Conservation (phyloP, 2,113 vertebrate genomes). For the Nothoprocta pentlandii region DNA sequence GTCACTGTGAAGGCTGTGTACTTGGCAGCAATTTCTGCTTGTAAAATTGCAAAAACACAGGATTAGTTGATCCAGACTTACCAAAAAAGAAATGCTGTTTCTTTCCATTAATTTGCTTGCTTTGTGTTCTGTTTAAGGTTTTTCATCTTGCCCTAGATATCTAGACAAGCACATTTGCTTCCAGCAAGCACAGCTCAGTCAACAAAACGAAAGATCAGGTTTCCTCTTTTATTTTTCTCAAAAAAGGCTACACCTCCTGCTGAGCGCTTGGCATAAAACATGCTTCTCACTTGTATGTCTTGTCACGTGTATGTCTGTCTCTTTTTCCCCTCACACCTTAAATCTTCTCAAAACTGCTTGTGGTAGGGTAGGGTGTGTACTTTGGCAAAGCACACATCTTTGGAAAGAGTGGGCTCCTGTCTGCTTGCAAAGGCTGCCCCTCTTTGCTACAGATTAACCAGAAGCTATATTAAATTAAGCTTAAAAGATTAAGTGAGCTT, state of each 20-base stretch:
- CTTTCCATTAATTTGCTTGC: neutral
- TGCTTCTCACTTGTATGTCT: neutral
- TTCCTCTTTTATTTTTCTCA: neutral
- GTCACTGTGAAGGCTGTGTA: neutral
- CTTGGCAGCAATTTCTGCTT: neutral
- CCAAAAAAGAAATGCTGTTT: neutral
- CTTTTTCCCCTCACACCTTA: neutral
- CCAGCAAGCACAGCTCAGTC: neutral
- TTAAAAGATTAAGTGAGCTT: conserved; percentile 22
- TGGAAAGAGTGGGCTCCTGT: neutral
- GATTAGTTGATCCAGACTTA: neutral
- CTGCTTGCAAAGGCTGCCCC: neutral
- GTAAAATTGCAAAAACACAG: neutral
- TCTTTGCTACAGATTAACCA: conserved; percentile 7
- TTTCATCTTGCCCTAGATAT: neutral
- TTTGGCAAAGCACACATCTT: neutral
- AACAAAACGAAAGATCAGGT: neutral
- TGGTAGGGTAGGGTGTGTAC: neutral
- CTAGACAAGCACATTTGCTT: neutral
- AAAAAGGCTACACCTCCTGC: neutral
- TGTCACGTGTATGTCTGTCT: neutral
- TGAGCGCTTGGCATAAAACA: neutral
- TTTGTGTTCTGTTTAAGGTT: neutral
- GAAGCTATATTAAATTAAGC: conserved; percentile 23
- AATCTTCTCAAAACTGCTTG: neutral